Evolutionary conservation across 2,797 vertebrate species (phyloP), one percentile per base, ranked within the genome.

Genomic region (Fratercula arctica): DNA sequence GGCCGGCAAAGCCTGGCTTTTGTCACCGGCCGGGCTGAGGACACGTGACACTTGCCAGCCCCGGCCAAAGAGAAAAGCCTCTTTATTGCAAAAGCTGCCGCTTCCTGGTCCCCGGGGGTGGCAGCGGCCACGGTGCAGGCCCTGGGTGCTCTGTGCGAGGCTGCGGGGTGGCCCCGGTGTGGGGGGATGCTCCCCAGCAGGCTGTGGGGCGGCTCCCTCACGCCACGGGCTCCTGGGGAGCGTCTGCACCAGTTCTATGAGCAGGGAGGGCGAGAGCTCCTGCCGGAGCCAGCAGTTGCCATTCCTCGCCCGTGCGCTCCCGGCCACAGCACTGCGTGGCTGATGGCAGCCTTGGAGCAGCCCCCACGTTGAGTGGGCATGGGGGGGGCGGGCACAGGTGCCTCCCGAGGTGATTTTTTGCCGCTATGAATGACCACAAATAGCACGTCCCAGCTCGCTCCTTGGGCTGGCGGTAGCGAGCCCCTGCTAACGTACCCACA

Each of bases 381-480:
- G 2, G 43, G n/a, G 20, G 3, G 33, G 15, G 51, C 21, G 33
- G 21, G 28, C 54, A 54, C 57, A 57, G 59, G 25, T 6, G 7
- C 41, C 26, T 9, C 39, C 64, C 1, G 6, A 77, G 46, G 39
- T 66, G 80, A 29, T 6, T 41, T 59, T 79, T 78, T 37, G 59
- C 54, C 28, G 1, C 77, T 17, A 3, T 2, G 29, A 25, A 57
- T 11, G 39, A 37, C 33, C 78, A 13, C 33, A 54, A 48, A 18
- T 0, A n/a, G 37, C 41, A 1, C 6, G 12, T 24, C 50, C 24
- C 4, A 2, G 59, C 13, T 6, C 26, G 2, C 17, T 21, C 37
- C 46, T 16, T 0, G 1, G 50, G 84, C 84, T 61, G 67, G 57
- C 0, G 0, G 24, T 19, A 29, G 37, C 0, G 0, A 35, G 63